phyloP scores from a whole-genome alignment of 35 echinoderm and acorn worm genomes.

The Apostichopus japonicus region DNA sequence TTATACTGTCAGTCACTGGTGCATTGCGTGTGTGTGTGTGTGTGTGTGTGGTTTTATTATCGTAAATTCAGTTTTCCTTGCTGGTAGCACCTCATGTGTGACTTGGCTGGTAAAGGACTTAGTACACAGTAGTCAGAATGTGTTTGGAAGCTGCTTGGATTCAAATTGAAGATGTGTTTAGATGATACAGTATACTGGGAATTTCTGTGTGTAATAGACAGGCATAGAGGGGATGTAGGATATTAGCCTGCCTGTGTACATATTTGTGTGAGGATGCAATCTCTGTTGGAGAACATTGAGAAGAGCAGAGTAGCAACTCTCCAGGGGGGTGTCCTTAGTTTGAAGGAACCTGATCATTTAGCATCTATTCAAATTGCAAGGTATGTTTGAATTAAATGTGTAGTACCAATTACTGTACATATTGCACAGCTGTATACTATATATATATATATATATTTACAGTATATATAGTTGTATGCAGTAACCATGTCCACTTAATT shows the following conservation, averaged over 20 bases:
- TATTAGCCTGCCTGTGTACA: neutral
- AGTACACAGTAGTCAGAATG: too few relatives aligned
- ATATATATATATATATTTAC: too few relatives aligned
- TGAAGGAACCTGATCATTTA: neutral
- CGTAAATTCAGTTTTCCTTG: neutral
- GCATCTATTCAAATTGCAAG: conserved; percentile 17
- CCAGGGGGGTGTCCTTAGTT: neutral
- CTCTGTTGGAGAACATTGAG: conserved; percentile 18
- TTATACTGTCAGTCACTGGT: too few relatives aligned
- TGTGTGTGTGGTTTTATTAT: too few relatives aligned
- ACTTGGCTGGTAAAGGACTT: neutral
- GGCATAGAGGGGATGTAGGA: neutral
- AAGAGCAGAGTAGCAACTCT: conserved; percentile 4
- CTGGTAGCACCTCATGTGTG: neutral
- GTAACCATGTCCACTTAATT: too few relatives aligned
- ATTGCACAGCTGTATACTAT: too few relatives aligned
- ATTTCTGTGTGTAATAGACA: neutral
- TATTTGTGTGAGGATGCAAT: conserved; percentile 1
- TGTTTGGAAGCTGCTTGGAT: neutral
- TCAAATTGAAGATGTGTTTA: neutral
- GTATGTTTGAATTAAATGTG: neutral
- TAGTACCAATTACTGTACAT: too few relatives aligned
- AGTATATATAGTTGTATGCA: too few relatives aligned
- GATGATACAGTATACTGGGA: neutral
- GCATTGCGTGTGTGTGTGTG: too few relatives aligned